A percentile compares a stretch with the other conserved stretches of the same genome.
These are phyloP conservation scores for Altica lythri DNA, from an alignment of 2,888 invertebrate genomes.

Conservation along the genomic window DNA sequence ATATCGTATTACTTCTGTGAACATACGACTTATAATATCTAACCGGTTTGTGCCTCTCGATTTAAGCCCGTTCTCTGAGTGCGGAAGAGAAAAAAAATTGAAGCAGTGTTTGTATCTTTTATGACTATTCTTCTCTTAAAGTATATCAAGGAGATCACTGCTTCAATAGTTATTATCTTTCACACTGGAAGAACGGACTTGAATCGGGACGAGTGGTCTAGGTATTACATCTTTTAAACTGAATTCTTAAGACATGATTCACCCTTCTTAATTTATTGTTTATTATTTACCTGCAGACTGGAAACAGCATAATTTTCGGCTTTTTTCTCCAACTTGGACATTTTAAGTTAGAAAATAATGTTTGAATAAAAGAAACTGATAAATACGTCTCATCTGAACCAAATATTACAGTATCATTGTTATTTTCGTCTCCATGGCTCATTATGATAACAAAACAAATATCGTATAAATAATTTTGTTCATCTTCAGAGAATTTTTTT, in stretches of 20 bases:
- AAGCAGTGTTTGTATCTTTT: neutral
- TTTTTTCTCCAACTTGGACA: conserved; percentile 63
- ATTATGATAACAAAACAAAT: conserved; percentile 69
- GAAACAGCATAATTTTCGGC: conserved; percentile 75
- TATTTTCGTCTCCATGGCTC: conserved; percentile 65
- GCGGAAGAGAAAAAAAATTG: too few relatives aligned
- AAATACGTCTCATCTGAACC: conserved; percentile 60
- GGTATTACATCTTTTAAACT: too few relatives aligned
- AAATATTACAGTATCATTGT: conserved; percentile 60
- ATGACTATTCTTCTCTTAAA: too few relatives aligned
- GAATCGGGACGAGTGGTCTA: too few relatives aligned
- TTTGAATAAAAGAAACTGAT: conserved; percentile 10
- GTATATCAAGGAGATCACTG: too few relatives aligned
- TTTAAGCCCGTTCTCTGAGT: too few relatives aligned
- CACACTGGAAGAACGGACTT: too few relatives aligned
- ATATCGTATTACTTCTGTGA: too few relatives aligned
- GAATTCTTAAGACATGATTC: too few relatives aligned
- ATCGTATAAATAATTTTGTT: conserved; percentile 59
- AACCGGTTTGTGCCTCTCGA: too few relatives aligned
- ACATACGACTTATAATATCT: too few relatives aligned
- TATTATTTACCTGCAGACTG: conserved; percentile 64
- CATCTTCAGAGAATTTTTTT: conserved; percentile 54
- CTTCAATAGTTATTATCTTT: too few relatives aligned
- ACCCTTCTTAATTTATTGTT: neutral
- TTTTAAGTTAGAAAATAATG: conserved; percentile 63